These are phyloP conservation scores for Thunnus thynnus DNA, from an alignment of 2,113 vertebrate genomes.

Conservation along the genomic window DNA sequence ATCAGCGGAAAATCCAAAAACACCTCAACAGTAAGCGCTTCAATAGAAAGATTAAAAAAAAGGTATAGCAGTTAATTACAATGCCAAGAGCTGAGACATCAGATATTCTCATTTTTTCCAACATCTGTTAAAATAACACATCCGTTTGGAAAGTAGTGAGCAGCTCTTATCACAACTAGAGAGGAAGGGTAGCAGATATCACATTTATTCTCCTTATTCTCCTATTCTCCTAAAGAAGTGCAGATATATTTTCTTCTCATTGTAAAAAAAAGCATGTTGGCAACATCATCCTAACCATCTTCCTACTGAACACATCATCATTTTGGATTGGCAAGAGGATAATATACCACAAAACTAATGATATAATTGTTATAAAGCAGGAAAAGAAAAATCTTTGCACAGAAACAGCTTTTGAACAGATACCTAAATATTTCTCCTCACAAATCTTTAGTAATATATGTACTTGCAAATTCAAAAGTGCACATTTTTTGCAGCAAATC, in stretches of 20 bases:
- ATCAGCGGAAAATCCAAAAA: too few species aligned
- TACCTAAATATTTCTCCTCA: not conserved
- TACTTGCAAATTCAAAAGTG: not conserved
- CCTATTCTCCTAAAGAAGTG: conserved; percentile 1
- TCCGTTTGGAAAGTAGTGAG: conserved; percentile 13
- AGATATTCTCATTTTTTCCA: not conserved
- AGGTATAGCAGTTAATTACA: too few species aligned
- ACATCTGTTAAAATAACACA: conserved; percentile 26
- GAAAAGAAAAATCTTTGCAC: not conserved
- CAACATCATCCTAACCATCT: conserved; percentile 5
- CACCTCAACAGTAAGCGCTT: too few species aligned
- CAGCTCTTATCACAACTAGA: conserved; percentile 20
- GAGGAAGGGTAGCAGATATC: conserved; percentile 11
- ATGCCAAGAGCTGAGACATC: too few species aligned
- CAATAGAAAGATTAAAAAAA: too few species aligned
- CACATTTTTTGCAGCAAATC: conserved; percentile 18
- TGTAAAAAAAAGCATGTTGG: not conserved
- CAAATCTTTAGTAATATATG: not conserved
- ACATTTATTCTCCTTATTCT: conserved; percentile 14
- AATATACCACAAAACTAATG: not conserved
- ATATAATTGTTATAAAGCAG: conserved; percentile 5
- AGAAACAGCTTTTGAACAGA: not conserved
- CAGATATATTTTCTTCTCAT: not conserved
- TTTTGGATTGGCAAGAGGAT: not conserved
- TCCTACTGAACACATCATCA: conserved; percentile 29